phyloP scores from a whole-genome alignment of 2,797 vertebrate genomes.

The Sebastes trivittatus region DNA sequence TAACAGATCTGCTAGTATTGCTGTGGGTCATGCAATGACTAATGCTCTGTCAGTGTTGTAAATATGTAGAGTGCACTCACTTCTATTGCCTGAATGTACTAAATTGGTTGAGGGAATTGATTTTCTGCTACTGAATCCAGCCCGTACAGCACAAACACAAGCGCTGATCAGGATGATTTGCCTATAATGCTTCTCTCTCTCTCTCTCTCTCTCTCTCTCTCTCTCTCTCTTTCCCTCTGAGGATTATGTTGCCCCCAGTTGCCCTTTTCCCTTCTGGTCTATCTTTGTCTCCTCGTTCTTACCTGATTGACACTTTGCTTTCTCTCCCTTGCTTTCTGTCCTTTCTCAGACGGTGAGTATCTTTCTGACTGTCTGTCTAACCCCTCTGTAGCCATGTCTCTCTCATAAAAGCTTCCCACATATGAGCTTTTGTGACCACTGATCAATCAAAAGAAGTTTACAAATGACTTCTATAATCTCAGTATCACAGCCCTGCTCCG shows the following conservation, averaged over 20 bases:
- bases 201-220: neutral
- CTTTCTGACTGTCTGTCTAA: slow-evolving; percentile 53
- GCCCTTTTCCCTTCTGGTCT: slow-evolving; percentile 40
- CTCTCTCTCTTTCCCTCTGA: neutral
- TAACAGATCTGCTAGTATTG: slow-evolving; percentile 21
- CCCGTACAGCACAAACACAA: slow-evolving; percentile 60
- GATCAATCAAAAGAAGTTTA: slow-evolving; percentile 32
- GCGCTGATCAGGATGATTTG: slow-evolving; percentile 73
- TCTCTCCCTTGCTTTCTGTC: slow-evolving; percentile 76
- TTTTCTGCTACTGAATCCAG: slow-evolving; percentile 49
- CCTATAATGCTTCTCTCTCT: slow-evolving; percentile 73
- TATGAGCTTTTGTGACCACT: slow-evolving; percentile 30
- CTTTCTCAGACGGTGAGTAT: slow-evolving; percentile 81
- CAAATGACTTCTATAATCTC: neutral
- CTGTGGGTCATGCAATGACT: slow-evolving; percentile 29
- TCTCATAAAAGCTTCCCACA: slow-evolving; percentile 67
- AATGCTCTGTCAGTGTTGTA: slow-evolving; percentile 42
- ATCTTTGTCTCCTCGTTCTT: slow-evolving; percentile 49
- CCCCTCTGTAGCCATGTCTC: slow-evolving; percentile 55
- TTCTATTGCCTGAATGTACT: slow-evolving; percentile 53
- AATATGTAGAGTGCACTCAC: slow-evolving; percentile 55
- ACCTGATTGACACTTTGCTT: slow-evolving; percentile 77
- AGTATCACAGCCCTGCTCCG: neutral
- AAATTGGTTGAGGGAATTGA: slow-evolving; percentile 66
- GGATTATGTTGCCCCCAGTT: slow-evolving; percentile 24